These are phyloP conservation scores for Archilochus colubris DNA, from an alignment of 2,113 vertebrate genomes.

Conservation along the genomic window DNA sequence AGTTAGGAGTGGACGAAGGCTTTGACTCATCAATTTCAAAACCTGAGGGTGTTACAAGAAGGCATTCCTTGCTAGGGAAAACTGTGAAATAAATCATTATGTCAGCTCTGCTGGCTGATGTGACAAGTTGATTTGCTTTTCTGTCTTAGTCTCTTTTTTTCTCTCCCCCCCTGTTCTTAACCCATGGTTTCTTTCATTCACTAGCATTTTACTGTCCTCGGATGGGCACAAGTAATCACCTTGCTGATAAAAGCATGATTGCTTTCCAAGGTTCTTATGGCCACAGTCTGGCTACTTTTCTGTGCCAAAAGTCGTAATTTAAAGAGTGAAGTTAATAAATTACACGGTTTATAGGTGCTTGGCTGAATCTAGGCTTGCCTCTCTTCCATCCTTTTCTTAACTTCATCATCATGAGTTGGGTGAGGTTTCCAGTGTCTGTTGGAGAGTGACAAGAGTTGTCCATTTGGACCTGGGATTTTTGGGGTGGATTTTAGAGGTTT, in stretches of 20 bases:
- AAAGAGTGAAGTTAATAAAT: neutral
- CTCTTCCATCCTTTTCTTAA: neutral
- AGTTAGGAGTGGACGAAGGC: neutral
- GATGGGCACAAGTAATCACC: neutral
- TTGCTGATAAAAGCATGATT: neutral
- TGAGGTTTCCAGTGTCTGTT: neutral
- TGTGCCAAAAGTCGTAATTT: neutral
- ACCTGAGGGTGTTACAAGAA: neutral
- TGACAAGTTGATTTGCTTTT: neutral
- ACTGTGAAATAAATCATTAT: neutral
- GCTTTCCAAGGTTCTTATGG: neutral
- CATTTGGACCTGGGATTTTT: neutral
- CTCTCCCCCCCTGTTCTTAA: rapidly evolving
- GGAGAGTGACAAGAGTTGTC: neutral
- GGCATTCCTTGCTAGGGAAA: neutral
- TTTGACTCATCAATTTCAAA: constrained; percentile 12
- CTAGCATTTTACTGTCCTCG: neutral
- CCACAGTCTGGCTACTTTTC: neutral
- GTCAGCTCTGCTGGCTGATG: neutral
- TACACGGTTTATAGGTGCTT: neutral
- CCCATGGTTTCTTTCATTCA: neutral
- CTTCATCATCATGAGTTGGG: neutral
- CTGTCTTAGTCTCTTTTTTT: neutral
- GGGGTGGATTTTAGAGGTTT: neutral
- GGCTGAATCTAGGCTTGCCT: neutral